Base-by-base conservation (phyloP, 1,140 invertebrate genomes). In the Macrocentrus cingulum region DNA sequence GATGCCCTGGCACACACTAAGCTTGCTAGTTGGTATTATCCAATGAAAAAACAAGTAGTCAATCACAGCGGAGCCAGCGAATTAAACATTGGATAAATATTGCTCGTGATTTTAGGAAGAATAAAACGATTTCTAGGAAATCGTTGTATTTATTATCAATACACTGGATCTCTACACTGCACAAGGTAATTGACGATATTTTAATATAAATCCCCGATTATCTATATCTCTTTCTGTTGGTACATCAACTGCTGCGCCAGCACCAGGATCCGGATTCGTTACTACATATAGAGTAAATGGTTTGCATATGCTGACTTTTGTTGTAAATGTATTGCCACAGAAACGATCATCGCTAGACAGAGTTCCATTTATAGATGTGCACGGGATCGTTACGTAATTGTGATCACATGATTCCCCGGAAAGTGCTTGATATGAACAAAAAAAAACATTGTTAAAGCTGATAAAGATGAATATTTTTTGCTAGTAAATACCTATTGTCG, bases 1-100 rank as follows among this genome's bases (percentile, higher is more conserved):
- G 97, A 99, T 72, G 79, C 92, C 18, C 62, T 85, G 13, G 54
- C 78, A n/a, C 82, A 92, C 70, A 92, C 92, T 1, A 85, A 86
- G 48, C 86, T 96, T 51, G 77, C 74, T 49, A 61, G 55, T 36
- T 86, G 85, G 85, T 86, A 82, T 62, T 69, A 74, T 55, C 74
- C 74, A 34, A 77, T 85, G 59, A 81, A 80, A 50, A 73, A 79
- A 9, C 65, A 79, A 57, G 76, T 84, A n/a, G 68, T 82, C 32
- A 68, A 73, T 23, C 82, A 84, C 65, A 70, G 73, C 22, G 83
- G 83, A 34, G 79, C 56, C 41, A 23, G n/a, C 42, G 50, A 63
- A 8, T 51, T 72, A 46, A 62, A 2, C 37, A n/a, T n/a, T n/a
- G 55, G 46, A 52, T 72, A 61, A 29, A 29, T 67, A 9, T 34